phyloP scores from a whole-genome alignment of 2,888 invertebrate genomes.

The Tetranychus truncatus region DNA sequence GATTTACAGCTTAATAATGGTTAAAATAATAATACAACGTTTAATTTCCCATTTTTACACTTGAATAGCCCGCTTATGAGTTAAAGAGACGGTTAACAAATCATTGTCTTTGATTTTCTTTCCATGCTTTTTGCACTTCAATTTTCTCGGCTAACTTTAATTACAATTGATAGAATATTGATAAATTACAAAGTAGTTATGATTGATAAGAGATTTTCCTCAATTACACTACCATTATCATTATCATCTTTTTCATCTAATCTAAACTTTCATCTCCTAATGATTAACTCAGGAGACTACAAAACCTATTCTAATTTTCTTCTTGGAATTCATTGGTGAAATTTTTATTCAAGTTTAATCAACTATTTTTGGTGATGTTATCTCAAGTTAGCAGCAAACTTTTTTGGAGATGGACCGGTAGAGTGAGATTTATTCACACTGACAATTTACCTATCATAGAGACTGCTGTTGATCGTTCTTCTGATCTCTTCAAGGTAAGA shows the following conservation, averaged over 20 bases:
- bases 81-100: too few relatives aligned
- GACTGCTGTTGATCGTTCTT: background rate
- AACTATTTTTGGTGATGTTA: background rate
- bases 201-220: background rate
- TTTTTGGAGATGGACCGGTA: background rate
- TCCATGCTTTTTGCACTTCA: background rate
- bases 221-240: background rate
- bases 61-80: too few relatives aligned
- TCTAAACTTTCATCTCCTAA: background rate
- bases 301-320: background rate
- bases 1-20: too few relatives aligned
- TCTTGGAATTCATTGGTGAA: background rate
- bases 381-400: background rate
- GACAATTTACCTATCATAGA: background rate
- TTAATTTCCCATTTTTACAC: too few relatives aligned
- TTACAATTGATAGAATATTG: background rate
- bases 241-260: background rate
- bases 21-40: too few relatives aligned
- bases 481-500: background rate
- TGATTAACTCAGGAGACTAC: background rate
- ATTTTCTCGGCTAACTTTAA: background rate
- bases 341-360: background rate
- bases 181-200: background rate
- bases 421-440: background rate
- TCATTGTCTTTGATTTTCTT: background rate